Base-by-base conservation (phyloP, 2,797 vertebrate species). In the Crotalus adamanteus region DNA sequence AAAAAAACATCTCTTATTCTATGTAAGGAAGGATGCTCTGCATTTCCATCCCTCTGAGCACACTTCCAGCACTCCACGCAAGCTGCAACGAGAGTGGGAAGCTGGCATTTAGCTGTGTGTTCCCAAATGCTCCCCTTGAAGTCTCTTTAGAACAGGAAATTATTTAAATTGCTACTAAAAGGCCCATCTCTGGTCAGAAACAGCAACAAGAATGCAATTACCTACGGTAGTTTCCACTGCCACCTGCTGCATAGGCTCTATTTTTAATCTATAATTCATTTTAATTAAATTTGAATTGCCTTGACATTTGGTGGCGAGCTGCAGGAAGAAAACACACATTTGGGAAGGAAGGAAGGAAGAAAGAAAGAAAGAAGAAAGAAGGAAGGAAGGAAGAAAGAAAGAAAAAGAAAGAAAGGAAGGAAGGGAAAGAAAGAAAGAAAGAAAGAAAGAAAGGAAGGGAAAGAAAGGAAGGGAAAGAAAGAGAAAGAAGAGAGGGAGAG, bases 211-310 rank as follows among this genome's bases (percentile, higher is more conserved):
- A 60, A 61, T 31, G n/a, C 65, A 65, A 63, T 63, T 61, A 61
- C 47, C 86, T 63, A 53, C 51, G 51, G 51, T 53, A n/a, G 57
- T 88, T 93, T 61, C 22, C 28, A 47, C 16, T 0, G 2, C 73
- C 37, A 47, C 20, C 73, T 83, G 73, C 37, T 0, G 8, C 73
- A 83, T 8, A 26, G 65, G 86, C n/a, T 63, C 31, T 20, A n/a
- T 37, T 90, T 69, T 31, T 60, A 51, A 87, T 86, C 60, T 87
- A 86, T 69, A 57, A 92, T 83, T 88, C n/a, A 61, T 93, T 88
- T 91, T 55, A 42, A 93, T 88, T 91, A 93, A 42, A 93, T 63
- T 85, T 90, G 31, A 86, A 57, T 93, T 51, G 51, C 12, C 7
- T 11, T 57, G 85, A 55, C 86, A 55, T 73, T 31, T 61, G 90